Evolutionary conservation across 2,888 invertebrate genomes (phyloP), one percentile per base, ranked within the genome.

Genomic region (Ditula angustiorana): DNA sequence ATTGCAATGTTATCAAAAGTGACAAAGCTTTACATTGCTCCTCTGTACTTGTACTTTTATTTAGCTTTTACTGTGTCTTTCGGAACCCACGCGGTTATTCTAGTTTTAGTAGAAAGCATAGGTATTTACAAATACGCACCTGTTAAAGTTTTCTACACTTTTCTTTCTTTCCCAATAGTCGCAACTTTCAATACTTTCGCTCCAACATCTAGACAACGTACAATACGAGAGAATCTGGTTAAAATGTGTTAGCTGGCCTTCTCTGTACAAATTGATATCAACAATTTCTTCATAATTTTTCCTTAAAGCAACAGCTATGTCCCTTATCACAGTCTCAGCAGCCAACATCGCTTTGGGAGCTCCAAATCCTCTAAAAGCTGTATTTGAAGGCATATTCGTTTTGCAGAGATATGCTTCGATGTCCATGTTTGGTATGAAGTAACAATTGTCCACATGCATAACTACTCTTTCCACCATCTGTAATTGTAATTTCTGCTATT

Each of bases 281-380:
- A 93, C 92, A 50, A 98, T 94, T 82, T 96, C 94, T 53, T 94
- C 88, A 47, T 95, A 93, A 71, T 95, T 94, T 72, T 95, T 94
- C 0, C 93, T 91, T 30, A 98, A 89, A 65, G 92, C 93, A 26
- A 93, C 92, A 0, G 98, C 97, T 33, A 98, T 93, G 70, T 97
- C 95, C 68, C 96, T 93, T 47, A 98, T 95, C 76, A 97, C 95
- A 67, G 92, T 94, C 87, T 98, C 98, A 0, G 95, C 95, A 7
- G 96, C 94, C 74, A 97, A 95, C 97, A 98, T 97, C 4, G 96
- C 97, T 83, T 98, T 97, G 0, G 98, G 98, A 0, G 95, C 97
- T 1, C 98, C 98, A 78, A 98, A 98, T 1, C 98, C 98, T 77
- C 99, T 93, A 79, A 98, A 99, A 0, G 99, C 98, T 0, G 98